Evolutionary conservation across 2,113 vertebrate species (phyloP), one percentile per base, ranked within the genome.

Genomic region (Paedocypris sp.): DNA sequence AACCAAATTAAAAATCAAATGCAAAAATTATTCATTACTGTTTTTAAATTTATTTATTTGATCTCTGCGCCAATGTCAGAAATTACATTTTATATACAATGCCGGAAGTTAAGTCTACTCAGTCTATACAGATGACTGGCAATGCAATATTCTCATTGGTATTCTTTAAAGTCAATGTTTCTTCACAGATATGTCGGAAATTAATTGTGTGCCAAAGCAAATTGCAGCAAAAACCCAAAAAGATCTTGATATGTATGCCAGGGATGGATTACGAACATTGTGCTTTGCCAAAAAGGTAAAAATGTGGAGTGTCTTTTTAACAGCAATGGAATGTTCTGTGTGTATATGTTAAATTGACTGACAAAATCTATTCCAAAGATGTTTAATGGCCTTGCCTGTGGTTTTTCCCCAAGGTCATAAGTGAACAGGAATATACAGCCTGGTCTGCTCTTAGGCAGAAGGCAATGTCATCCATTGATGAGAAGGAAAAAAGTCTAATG

Each of bases 201-300:
- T 67, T 45, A 74, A 80, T 43, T 85, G 70, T 47, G 83, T 72
- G 58, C 61, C 80, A 56, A 90, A 79, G 73, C 84, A 76, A 57
- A 81, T 89, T 35, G 86, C 62, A 28, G 43, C 80, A 60, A 85
- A 76, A 63, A 94, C 92, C 36, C 94, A 94, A 64, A 85, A 80
- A 52, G 87, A 95, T 51, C 81, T 98, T 1, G 86, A 98, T 67
- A 76, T 52, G 64, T 98, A 95, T 51, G 91, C 89, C 18, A 83
- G 75, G 69, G 83, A 93, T 0, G 93, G 95, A 6, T 84, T 98
- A 8, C 71, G 92, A 2, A 98, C 93, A 0, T 74, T 98, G 39
- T 94, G 94, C 69, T 86, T 97, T 3, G 78, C 90, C 66, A 98
- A 90, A 75, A 95, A 94, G 90, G 94, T 95, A 56, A 67, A 69